phyloP scores from a whole-genome alignment of 2,113 vertebrate species.

The Blennius ocellaris region DNA sequence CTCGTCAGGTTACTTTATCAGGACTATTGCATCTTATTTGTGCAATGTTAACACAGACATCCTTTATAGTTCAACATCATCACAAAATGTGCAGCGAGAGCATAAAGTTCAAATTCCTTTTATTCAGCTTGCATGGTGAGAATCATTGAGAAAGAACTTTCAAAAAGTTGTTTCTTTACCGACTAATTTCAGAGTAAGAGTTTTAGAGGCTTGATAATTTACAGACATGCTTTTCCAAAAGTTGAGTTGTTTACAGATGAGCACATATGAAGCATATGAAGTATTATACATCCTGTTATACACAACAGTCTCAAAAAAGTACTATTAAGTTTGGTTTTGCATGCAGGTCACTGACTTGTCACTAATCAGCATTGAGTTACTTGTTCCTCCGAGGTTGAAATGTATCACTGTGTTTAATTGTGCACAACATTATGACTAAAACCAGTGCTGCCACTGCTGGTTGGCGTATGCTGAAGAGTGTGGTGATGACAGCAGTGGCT shows the following conservation, averaged over 20 bases:
- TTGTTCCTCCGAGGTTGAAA: neutral
- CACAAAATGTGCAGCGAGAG: too few relatives aligned
- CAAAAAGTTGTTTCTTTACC: too few relatives aligned
- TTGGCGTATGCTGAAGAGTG: conserved; percentile 62
- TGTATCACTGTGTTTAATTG: conserved; percentile 27
- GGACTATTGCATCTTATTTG: too few relatives aligned
- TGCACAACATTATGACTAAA: conserved; percentile 40
- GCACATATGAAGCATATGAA: neutral
- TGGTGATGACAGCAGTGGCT: conserved; percentile 58
- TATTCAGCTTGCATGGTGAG: too few relatives aligned
- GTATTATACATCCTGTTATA: neutral
- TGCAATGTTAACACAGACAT: too few relatives aligned
- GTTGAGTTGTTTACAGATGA: neutral
- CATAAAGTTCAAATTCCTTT: too few relatives aligned
- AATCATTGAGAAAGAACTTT: too few relatives aligned
- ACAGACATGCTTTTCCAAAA: neutral
- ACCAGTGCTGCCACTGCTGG: conserved; percentile 47
- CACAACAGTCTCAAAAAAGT: neutral
- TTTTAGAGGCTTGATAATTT: neutral
- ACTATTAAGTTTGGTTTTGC: neutral
- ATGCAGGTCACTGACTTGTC: neutral
- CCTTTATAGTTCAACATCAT: too few relatives aligned
- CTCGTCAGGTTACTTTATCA: too few relatives aligned
- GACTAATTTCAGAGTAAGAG: too few relatives aligned
- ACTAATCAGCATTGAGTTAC: neutral